phyloP scores from a whole-genome alignment of 1,140 invertebrate genomes.

The Lethrus apterus region DNA sequence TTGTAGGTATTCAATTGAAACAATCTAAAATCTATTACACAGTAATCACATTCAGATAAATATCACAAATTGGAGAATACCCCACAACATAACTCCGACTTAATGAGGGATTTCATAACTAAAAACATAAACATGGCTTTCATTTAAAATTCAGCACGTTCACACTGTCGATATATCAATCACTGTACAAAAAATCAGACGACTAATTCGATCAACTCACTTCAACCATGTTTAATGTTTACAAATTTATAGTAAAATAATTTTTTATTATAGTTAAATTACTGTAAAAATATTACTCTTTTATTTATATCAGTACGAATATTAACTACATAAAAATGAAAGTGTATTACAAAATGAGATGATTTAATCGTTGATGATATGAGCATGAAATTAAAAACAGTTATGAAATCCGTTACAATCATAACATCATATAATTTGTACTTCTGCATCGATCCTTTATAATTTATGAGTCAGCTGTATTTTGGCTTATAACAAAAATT shows the following conservation, averaged over 20 bases:
- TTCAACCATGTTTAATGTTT: no score
- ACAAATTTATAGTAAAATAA: no score
- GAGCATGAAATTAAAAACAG: conserved; percentile 12
- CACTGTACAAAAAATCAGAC: no score
- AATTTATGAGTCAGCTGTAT: not conserved
- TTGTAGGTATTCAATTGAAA: conserved; percentile 38
- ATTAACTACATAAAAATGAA: no score
- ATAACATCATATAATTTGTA: conserved; percentile 23
- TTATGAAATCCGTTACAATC: conserved; percentile 26
- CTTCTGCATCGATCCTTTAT: conserved; percentile 20
- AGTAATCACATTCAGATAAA: conserved; percentile 40
- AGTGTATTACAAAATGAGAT: no score
- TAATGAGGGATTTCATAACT: conserved; percentile 32
- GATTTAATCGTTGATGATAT: conserved; percentile 12
- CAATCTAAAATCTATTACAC: conserved; percentile 41
- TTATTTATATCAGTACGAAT: no score
- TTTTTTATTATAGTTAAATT: no score
- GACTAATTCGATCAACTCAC: no score
- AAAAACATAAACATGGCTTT: no score
- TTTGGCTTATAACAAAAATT: not conserved
- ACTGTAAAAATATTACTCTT: conserved; percentile 8
- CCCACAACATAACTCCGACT: conserved; percentile 31
- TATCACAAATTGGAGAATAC: conserved; percentile 39
- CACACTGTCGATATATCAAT: no score
- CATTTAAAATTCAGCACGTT: no score